Base-by-base conservation (phyloP, 2,888 invertebrate species). In the Galeruca laticollis region DNA sequence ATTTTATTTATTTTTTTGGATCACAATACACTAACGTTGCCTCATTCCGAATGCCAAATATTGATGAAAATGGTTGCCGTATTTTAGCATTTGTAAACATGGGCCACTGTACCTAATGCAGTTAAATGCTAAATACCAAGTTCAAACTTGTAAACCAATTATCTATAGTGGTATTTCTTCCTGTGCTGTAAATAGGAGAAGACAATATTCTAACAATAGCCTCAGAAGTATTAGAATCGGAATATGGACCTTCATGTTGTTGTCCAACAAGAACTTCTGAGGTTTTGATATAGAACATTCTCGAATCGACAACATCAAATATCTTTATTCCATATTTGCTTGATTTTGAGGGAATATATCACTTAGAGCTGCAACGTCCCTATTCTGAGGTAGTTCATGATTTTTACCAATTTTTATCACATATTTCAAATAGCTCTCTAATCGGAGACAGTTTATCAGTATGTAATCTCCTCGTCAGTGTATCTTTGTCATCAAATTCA, bases 1-100 rank as follows among this genome's bases (percentile, higher is more conserved):
- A 31, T 60, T 60, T 60, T 60, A 60, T 47, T 60, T n/a, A 21
- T 60, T 60, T 60, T 60, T 60, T 60, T 60, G 6, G 2, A 47
- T 47, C 40, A 60, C n/a, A 47, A 60, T 1, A 60, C 49, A 49
- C 47, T 60, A 26, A 60, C 26, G 60, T 60, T 60, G 31, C 31
- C 47, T 60, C 43, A 5, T 60, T 26, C 47, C 47, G 40, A 60
- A 60, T 9, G 33, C 31, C 33, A 35, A 57, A 57, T 33, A 57
- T 57, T 57, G 33, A 57, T 57, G 33, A 57, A 57, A 31, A 57
- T 31, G 33, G 57, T 57, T 57, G 10, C 33, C 33, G 31, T 21
- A 10, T 57, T 57, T 57, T 57, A 21, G 5, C 31, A 57, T 57
- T 31, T 9, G 15, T 57, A 31, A 57, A 35, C 6, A n/a, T 57